Evolutionary conservation across 2,888 invertebrate genomes (phyloP), one percentile per base, ranked within the genome.

Genomic region (Heliconius erato): DNA sequence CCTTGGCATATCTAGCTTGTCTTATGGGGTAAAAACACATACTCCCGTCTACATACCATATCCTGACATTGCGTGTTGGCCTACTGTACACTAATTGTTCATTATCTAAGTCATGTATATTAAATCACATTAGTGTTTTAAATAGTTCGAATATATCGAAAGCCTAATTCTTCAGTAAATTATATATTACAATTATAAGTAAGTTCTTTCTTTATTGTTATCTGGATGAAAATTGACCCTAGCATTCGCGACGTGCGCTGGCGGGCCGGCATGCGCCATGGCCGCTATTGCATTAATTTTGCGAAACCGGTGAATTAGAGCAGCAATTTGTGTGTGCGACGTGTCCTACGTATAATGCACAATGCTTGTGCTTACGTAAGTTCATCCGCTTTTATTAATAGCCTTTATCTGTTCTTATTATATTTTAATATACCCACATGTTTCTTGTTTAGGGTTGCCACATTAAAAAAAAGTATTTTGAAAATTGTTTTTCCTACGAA

Each of bases 231-330:
- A 54, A 69, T 77, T 71, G 77, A 77, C 77, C 77, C 81, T 81
- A n/a, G 74, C 82, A 82, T 67, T 78, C 80, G 82, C 54, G 77
- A 81, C 78, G 54, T 49, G 74, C 72, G 40, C 67, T 68, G 79
- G 79, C 78, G 16, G 79, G 78, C 79, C 59, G 79, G 79, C 79
- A 81, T 79, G 71, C 89, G 85, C 89, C 91, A 91, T 88, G 91
- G 91, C 87, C 92, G 89, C 88, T 86, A 88, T 91, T 92, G 90
- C 92, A 90, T 94, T 92, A 91, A 90, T 87, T 95, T 95, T 95
- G 91, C 95, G 94, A 94, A 94, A 95, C 90, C 86, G 87, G 93
- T 89, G 94, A 95, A 95, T 94, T 95, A 92, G 95, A 95, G 94
- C 95, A 94, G 94, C 91, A 93, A 94, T 94, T 93, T 94, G 92